phyloP scores from a whole-genome alignment of 92 coral and sea anemone species.

The Parazoanthus darwini region DNA sequence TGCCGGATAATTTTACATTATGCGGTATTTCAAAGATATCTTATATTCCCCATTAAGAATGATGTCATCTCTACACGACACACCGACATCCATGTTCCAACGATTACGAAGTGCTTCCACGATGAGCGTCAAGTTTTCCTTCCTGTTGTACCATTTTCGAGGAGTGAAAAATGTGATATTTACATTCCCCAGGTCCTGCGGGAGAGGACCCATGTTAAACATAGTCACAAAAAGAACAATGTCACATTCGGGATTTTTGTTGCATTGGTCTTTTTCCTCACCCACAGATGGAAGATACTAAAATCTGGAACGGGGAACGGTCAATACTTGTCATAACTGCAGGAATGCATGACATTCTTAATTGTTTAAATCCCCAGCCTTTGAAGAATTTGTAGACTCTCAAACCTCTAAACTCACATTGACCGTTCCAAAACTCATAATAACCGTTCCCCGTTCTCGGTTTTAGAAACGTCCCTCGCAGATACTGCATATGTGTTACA shows the following conservation, averaged over 20 bases:
- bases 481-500: too few species aligned
- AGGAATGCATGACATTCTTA: too few species aligned
- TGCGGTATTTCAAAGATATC: conserved; percentile 60
- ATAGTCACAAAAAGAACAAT: too few species aligned
- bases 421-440: too few species aligned
- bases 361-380: too few species aligned
- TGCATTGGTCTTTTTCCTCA: background rate
- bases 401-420: too few species aligned
- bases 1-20: background rate
- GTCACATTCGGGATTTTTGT: background rate
- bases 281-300: too few species aligned
- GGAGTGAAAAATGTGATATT: conserved; percentile 83
- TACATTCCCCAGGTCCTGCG: conserved; percentile 83
- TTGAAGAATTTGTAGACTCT: too few species aligned
- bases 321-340: too few species aligned
- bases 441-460: too few species aligned
- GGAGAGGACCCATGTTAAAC: background rate
- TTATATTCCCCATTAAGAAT: conserved; percentile 73
- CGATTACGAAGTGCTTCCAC: conserved; percentile 71
- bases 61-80: conserved; percentile 88
- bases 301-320: too few species aligned
- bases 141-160: conserved; percentile 74
- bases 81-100: conserved; percentile 78
- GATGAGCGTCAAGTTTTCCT: conserved; percentile 76
- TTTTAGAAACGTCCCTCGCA: too few species aligned